Evolutionary conservation across 2,113 vertebrate species (phyloP).

Genomic region (Guaruba guarouba): DNA sequence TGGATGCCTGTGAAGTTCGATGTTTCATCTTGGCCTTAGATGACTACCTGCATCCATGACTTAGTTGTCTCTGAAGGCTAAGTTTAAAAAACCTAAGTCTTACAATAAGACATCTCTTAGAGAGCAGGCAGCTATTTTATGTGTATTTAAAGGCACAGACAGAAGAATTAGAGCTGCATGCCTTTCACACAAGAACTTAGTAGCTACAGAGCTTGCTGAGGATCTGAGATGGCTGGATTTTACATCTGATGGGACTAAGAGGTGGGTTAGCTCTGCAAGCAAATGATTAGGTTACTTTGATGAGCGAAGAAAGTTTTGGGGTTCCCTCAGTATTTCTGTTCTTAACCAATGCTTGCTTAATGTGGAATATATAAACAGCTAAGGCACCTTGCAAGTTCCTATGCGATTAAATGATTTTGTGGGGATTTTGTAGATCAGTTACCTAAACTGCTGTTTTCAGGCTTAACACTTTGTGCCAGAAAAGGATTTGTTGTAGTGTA

Average conservation of each 20-base stretch:
- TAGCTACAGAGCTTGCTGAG: background rate
- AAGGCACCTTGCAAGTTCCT: background rate
- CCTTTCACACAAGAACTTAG: background rate
- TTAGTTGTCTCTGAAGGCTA: background rate
- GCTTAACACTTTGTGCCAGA: background rate
- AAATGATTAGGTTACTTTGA: background rate
- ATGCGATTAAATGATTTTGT: background rate
- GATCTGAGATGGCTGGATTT: background rate
- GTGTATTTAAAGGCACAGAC: background rate
- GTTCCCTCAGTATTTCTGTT: background rate
- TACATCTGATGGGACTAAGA: background rate
- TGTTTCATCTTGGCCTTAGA: background rate
- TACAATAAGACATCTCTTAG: background rate
- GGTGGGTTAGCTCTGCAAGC: background rate
- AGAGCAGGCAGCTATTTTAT: background rate
- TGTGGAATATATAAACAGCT: background rate
- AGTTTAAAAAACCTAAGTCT: background rate
- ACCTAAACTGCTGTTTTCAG: background rate
- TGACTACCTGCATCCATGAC: background rate
- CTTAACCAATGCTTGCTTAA: background rate
- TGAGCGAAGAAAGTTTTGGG: background rate
- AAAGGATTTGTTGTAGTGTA: background rate
- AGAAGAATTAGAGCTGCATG: background rate
- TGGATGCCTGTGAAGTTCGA: background rate
- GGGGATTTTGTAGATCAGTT: background rate